Evolutionary conservation across 2,888 invertebrate species (phyloP), one percentile per base, ranked within the genome.

Genomic region (Microctonus aethiopoides): DNA sequence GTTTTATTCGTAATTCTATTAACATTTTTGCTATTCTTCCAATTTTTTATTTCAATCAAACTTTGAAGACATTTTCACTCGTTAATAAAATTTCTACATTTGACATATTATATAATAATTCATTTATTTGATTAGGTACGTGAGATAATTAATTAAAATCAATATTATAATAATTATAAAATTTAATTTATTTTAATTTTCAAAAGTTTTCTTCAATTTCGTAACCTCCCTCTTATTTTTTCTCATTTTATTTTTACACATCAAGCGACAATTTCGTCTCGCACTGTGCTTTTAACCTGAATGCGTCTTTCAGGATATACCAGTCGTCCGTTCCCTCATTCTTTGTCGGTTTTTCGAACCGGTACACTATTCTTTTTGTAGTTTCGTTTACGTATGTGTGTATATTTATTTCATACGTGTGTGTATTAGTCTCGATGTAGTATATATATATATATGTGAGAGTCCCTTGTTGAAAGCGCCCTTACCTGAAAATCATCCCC

Each of bases 401-500:
- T 20, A 46, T 16, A 16, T 16, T n/a, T 16, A 16, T 16, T 29
- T 3, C 7, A 29, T 29, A 29, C 29, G 7, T 29, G 29, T 29
- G 29, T 29, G 29, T 29, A n/a, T 51, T 67, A 34, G 26, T 68
- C 73, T 70, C 67, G 22, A 11, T 29, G 5, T 56, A 71, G 11
- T 56, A 56, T 29, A 56, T 13, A 54, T 68, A 65, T 67, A 71
- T 59, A 63, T 67, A 71, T 59, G 63, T 65, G 71, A 41, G 72
- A 75, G 74, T 77, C 79, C 79, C 79, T 80, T 72, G 74, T 75
- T 77, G 78, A 81, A 83, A 83, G 81, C 78, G 80, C 83, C 82
- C 85, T 83, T 85, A 84, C 86, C 84, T 84, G 84, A 83, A 74
- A 62, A 83, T 82, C 83, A 84, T 83, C 84, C 83, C 77, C 83